Base-by-base conservation (phyloP, 2,797 vertebrate genomes). In the Neosilurus mollespiculum region DNA sequence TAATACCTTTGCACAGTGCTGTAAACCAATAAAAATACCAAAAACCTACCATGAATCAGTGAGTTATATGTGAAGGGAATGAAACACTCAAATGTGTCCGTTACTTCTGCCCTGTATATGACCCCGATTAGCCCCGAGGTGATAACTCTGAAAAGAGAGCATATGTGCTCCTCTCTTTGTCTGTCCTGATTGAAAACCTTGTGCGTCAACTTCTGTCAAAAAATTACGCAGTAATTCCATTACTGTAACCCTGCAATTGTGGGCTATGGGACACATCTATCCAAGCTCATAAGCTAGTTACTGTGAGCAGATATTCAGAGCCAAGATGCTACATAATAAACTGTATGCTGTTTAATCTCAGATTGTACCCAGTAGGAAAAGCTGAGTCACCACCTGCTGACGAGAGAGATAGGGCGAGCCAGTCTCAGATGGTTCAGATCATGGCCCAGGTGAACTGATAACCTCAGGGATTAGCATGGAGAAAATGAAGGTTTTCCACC, bases 361-460 rank as follows among this genome's bases (percentile, higher is more conserved):
- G 64, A 72, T 72, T n/a, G 59, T 37, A 80, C 58, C 43, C 81
- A 81, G 62, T 80, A 61, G 83, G 67, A 82, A 78, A 71, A 82
- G 83, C 78, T 18, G 69, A 75, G 61, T 86, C 81, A 69, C 85
- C 75, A 78, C 84, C 80, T 77, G 81, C 76, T 75, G 81, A 85
- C 59, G 71, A 81, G 20, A 81, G 69, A 75, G 80, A 82, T 72
- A 66, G 81, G 79, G 69, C 22, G 51, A 84, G 78, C 20, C 53
- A 58, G 56, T 84, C 88, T 86, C 90, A 88, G 84, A 89, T 88
- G 88, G 87, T 83, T 89, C 81, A 86, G 82, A 83, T 80, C 88
- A 76, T 80, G 84, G 85, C 81, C 56, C 84, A 84, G 86, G 86
- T 87, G 87, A 88, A 86, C 81, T 84, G 86, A 85, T 87, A 87